Evolutionary conservation across 1,140 invertebrate genomes (phyloP), one percentile per base, ranked within the genome.

Genomic region (Drosophila dunni): DNA sequence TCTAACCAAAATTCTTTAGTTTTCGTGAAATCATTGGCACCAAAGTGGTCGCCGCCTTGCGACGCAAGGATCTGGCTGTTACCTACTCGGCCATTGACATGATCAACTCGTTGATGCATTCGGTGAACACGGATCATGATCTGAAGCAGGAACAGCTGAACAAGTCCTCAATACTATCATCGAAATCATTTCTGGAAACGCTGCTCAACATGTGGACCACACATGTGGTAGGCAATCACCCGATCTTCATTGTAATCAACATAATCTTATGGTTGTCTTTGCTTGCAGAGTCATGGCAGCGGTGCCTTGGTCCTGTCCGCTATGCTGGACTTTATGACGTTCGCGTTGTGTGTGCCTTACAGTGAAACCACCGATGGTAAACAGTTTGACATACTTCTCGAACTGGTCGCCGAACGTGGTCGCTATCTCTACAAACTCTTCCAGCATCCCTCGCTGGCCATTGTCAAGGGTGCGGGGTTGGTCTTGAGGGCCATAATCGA

Each of bases 311-410:
- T 97, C 2, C 95, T 97, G n/a, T 96, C 96, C 17, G 97, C 98
- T 38, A 99, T 99, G 97, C 94, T 99, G 84, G 99, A 99, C 93
- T 98, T 99, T 91, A 93, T 99, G 71, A 99, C 98, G n/a, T 99
- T 99, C 94, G 96, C 98, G 6, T 94, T 99, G 8, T 99, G 99
- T 94, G 97, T 99, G 68, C 99, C 99, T 17, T 99, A 99, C 93
- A 98, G 97, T 92, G 99, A 99, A 94, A 99, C 99, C 34, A 99
- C 99, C 0, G 98, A 99, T 91, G 98, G 98, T 15, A 97, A 97
- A 85, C 97, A 99, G 91, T 99, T 99, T 94, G 99, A 99, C 92
- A 96, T 95, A 68, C 93, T 99, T 36, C 93, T 99, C 36, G 97
- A 98, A 93, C 96, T 99, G 95, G 98, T 99, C 1, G 97, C 98